Conservation (phyloP, 2,113 vertebrate species). For the Vidua chalybeata region DNA sequence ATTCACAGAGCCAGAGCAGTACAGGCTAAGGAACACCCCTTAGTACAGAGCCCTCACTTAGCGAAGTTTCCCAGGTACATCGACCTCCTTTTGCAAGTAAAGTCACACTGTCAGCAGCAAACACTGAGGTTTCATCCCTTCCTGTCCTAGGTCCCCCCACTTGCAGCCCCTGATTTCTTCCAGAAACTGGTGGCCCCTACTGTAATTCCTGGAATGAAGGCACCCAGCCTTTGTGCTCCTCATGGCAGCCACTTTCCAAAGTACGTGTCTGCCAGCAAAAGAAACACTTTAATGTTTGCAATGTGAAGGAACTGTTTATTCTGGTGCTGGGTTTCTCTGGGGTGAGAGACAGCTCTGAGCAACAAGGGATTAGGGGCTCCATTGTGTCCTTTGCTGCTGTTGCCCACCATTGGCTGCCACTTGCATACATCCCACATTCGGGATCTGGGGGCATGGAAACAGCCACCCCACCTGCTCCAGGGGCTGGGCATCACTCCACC, state of each 20-base stretch:
- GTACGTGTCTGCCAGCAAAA: background rate
- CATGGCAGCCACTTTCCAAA: background rate
- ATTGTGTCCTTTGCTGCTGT: slow-evolving; percentile 23
- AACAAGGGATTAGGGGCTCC: slow-evolving; percentile 11
- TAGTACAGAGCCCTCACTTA: too few relatives aligned
- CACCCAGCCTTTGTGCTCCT: background rate
- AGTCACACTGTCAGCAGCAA: too few relatives aligned
- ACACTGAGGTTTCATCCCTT: too few relatives aligned
- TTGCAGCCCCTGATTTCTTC: too few relatives aligned
- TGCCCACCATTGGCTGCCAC: background rate
- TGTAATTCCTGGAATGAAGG: background rate
- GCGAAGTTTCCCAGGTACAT: too few relatives aligned
- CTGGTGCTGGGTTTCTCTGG: background rate
- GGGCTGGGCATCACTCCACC: accelerated
- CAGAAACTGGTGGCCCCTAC: background rate
- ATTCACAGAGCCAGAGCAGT: background rate
- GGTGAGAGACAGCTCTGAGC: background rate
- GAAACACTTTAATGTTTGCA: background rate
- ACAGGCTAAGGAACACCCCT: too few relatives aligned
- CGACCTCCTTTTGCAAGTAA: too few relatives aligned
- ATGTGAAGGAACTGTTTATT: background rate
- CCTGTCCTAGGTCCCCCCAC: too few relatives aligned
- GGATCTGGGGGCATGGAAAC: background rate
- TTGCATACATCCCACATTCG: background rate
- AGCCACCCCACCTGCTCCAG: background rate